Evolutionary conservation across 2,113 vertebrate genomes (phyloP).

Genomic region (Lutjanus erythropterus): DNA sequence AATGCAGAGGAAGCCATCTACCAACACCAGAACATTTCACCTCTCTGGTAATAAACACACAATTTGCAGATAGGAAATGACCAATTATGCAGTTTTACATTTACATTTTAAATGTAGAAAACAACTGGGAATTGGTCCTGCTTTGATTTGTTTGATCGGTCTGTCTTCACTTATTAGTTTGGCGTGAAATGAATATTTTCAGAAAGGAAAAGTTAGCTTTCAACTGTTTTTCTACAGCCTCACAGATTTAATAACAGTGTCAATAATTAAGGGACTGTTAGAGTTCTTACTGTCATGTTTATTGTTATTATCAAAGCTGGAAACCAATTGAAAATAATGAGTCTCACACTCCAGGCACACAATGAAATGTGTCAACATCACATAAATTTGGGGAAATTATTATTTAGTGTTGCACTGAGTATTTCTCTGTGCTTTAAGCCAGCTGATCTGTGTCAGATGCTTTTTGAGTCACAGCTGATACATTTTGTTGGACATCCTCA

Average conservation of each 20-base stretch:
- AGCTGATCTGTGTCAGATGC: constrained; percentile 35
- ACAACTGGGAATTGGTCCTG: constrained; percentile 1
- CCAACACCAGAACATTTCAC: background rate
- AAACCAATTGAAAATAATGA: constrained; percentile 30
- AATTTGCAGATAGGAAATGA: constrained; percentile 18
- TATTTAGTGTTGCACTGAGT: background rate
- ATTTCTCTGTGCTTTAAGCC: constrained; percentile 55
- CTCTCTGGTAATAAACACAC: constrained; percentile 13
- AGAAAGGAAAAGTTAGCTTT: constrained; percentile 16
- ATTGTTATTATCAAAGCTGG: constrained; percentile 29
- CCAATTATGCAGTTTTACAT: background rate
- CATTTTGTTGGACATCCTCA: constrained; percentile 38
- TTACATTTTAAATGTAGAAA: background rate
- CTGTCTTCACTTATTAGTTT: constrained; percentile 22
- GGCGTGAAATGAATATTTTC: constrained; percentile 24
- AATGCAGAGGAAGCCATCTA: constrained; percentile 8
- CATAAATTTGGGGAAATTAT: constrained; percentile 14
- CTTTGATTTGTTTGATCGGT: constrained; percentile 7
- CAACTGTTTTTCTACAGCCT: constrained; percentile 5
- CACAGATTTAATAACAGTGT: constrained; percentile 15
- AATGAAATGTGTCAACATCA: constrained; percentile 10
- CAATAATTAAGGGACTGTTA: constrained; percentile 15
- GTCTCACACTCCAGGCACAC: constrained; percentile 21
- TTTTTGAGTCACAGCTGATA: constrained; percentile 51
- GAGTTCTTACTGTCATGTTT: background rate